Evolutionary conservation across 2,888 invertebrate species (phyloP), one percentile per base, ranked within the genome.

Genomic region (Eudemis profundana): DNA sequence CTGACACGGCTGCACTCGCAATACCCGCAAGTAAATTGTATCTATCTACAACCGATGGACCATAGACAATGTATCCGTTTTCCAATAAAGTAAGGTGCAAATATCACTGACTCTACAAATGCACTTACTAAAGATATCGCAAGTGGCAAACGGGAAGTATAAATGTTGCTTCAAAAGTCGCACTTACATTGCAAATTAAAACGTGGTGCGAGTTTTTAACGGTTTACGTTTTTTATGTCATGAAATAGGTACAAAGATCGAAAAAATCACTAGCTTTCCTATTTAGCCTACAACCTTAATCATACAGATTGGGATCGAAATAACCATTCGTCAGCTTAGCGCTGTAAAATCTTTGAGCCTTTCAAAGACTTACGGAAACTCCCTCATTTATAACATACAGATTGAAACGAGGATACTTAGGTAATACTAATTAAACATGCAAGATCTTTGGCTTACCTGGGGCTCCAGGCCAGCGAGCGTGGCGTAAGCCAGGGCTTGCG

Each of bases 401-500:
- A 12, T 40, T 33, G 42, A 36, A 61, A 51, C 61, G 19, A 19
- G 21, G 15, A 44, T 44, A 51, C 21, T 40, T 27, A 19, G 51
- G n/a, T 15, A 27, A 23, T 15, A 15, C 12, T 42, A 42, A 54
- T 61, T 44, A 53, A 61, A 51, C 54, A 56, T 54, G 33, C 47
- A 36, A 14, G 23, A 42, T 42, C 50, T 42, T 50, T 49, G 42
- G 33, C 23, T 51, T 92, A 96, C 96, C 94, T 96, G 96, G 33
- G 97, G 97, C 80, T 96, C 95, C 59, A 98, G 89, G 49, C 97
- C 97, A 23, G 97, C 98, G 64, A 98, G 89, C 12, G 96, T 96
- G 4, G 98, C 97, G 83, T 98, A 98, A 0, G 98, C 98, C 72
- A 98, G 87, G 8, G 97, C 97, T 83, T 98, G 98, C 0, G 98